A percentile compares a stretch with the other conserved stretches of the same genome.
Evolutionary conservation across 2,797 vertebrate species (phyloP).

Genomic region (Lemur catta): DNA sequence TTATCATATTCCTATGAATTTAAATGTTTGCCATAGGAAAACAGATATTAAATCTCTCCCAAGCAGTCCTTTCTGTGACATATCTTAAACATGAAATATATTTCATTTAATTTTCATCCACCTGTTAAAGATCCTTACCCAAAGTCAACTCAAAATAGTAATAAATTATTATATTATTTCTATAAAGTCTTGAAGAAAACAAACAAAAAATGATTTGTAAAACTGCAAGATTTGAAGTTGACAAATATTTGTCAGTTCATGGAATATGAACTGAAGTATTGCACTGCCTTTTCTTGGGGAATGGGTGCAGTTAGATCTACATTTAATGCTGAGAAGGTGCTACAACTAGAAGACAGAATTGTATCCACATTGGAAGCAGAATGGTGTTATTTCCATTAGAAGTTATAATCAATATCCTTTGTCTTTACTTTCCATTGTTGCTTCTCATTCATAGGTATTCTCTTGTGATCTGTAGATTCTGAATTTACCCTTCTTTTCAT

Average conservation of each 20-base stretch:
- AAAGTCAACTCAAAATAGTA: neutral
- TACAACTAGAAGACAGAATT: neutral
- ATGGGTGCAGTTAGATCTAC: neutral
- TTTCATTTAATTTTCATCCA: neutral
- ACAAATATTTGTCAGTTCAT: neutral
- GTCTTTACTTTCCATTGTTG: neutral
- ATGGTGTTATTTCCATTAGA: neutral
- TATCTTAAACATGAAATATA: neutral
- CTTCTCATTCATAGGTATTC: neutral
- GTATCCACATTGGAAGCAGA: accelerated
- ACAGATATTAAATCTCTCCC: neutral
- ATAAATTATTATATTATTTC: constrained; percentile 4
- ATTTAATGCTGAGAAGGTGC: neutral
- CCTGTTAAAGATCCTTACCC: neutral
- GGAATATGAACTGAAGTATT: neutral
- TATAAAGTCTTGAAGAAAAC: neutral
- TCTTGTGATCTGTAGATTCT: neutral
- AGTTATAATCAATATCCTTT: neutral
- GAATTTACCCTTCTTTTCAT: neutral
- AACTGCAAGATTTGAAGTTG: neutral
- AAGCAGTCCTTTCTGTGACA: neutral
- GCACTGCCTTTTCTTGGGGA: neutral
- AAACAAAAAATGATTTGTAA: neutral
- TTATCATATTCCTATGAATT: neutral
- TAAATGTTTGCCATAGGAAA: neutral